Percentiles rank a stretch among this genome's conserved stretches.
Conservation (phyloP, 2,888 invertebrate genomes). For the Trichopoda pennipes region DNA sequence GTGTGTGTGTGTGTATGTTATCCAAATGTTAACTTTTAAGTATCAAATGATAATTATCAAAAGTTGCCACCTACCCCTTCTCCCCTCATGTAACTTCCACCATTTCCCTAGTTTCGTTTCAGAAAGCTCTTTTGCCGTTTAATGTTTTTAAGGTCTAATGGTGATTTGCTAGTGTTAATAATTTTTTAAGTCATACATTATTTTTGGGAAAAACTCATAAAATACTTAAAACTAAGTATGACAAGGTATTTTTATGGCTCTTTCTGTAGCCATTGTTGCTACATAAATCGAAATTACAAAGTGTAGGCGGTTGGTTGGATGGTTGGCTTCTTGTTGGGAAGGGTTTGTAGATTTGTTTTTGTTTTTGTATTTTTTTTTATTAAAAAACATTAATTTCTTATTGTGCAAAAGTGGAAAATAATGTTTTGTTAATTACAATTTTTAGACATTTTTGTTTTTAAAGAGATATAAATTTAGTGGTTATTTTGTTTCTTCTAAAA, state of each 20-base stretch:
- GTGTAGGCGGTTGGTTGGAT: constrained; percentile 22
- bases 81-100: too few relatives aligned
- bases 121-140: constrained; percentile 35
- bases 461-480: constrained; percentile 51
- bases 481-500: neutral
- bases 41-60: constrained; percentile 66
- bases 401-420: constrained; percentile 67
- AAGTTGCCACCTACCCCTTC: constrained; percentile 35
- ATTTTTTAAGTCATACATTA: constrained; percentile 65
- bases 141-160: constrained; percentile 63
- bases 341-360: constrained; percentile 8
- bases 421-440: constrained; percentile 68
- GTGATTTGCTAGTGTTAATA: constrained; percentile 69
- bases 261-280: constrained; percentile 35
- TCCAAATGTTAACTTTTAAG: constrained; percentile 17
- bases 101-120: too few relatives aligned
- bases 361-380: constrained; percentile 25
- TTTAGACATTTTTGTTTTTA: constrained; percentile 32
- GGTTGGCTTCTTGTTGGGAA: too few relatives aligned
- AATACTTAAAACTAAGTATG: constrained; percentile 66
- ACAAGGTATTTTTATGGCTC: constrained; percentile 68
- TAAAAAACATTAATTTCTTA: constrained; percentile 67
- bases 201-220: constrained; percentile 62
- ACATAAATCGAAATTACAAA: neutral
- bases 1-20: constrained; percentile 20